Percentiles rank a stretch among this genome's conserved stretches.
These are phyloP conservation scores for Zaprionus obscuricornis DNA, from an alignment of 2,888 invertebrate species.

Conservation along the genomic window DNA sequence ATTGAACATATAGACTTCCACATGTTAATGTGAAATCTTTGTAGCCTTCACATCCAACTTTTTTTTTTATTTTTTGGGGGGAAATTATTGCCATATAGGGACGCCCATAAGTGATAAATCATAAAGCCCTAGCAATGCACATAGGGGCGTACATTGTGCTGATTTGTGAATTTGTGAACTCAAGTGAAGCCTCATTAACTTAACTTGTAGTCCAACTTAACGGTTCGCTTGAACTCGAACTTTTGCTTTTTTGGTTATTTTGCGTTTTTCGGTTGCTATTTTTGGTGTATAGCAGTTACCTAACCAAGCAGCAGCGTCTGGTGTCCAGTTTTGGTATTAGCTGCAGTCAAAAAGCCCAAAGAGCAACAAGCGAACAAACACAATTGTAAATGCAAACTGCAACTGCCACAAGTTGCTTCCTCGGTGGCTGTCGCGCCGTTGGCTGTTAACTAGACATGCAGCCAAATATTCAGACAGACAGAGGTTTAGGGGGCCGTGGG, in stretches of 20 bases:
- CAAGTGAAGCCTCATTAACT: constrained; percentile 8
- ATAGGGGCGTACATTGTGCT: constrained; percentile 5
- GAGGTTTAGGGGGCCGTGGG: constrained; percentile 11
- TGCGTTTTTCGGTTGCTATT: constrained; percentile 14
- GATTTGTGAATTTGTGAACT: constrained; percentile 41
- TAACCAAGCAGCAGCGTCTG: constrained; percentile 57
- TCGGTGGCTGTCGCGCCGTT: constrained; percentile 30
- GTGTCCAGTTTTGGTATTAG: constrained; percentile 44
- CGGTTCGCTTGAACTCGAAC: constrained; percentile 81
- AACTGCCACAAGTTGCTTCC: constrained; percentile 64
- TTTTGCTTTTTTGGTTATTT: constrained; percentile 45
- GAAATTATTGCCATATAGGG: too few species aligned
- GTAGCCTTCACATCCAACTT: background rate
- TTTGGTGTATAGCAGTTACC: constrained; percentile 49
- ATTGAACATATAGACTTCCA: background rate
- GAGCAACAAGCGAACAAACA: too few species aligned
- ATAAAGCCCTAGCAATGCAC: too few species aligned
- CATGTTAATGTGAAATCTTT: background rate
- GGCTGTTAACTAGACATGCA: constrained; percentile 47
- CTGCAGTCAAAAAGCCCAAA: too few species aligned
- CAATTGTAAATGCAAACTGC: constrained; percentile 31
- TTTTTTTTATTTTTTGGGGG: too few species aligned
- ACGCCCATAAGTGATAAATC: too few species aligned
- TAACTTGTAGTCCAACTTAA: constrained; percentile 27
- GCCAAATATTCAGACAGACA: constrained; percentile 4